Evolutionary conservation across 2,797 vertebrate genomes (phyloP), one percentile per base, ranked within the genome.

Genomic region (Ataeniobius toweri): DNA sequence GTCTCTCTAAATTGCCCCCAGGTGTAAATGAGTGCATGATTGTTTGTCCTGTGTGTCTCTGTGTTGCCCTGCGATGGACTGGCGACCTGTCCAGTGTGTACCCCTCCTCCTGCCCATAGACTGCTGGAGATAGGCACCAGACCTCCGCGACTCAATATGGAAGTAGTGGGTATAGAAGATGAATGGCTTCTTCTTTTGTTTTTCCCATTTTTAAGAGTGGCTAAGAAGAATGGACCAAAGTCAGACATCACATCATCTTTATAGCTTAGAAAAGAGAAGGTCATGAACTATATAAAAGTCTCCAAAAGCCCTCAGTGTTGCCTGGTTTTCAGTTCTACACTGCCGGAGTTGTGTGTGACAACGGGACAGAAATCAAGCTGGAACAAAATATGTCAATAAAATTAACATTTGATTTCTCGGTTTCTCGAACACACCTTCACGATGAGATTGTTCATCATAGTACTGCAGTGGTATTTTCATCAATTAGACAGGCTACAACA

Each of bases 401-500:
- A 26, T 63, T 28, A 63, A 0, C 28, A 63, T 63, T 68, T 68
- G 36, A 67, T 67, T 67, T 67, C 20, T 36, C 4, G 36, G 36
- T 55, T 83, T 76, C 39, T 53, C 26, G 26, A 74, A 10, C 7
- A 41, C n/a, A 78, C 36, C 51, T 0, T 0, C 70, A 79, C 16
- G 1, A 58, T 22, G 55, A 22, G 16, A 7, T 48, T 6, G 6
- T 48, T 50, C 61, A 56, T 72, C 6, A 0, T 71, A 77, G 22
- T 41, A 73, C 70, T 81, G 72, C 41, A 78, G 74, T 67, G 46
- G 53, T 80, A 28, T 63, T 63, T 65, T 80, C 71, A 76, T 22
- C 77, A 69, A 51, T 56, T 73, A 74, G 82, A 83, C 18, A 22
- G 58, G 61, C 69, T 74, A 75, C 85, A 90, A 81, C 81, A 82